Percentiles rank a stretch among this genome's conserved stretches.
Evolutionary conservation across 2,797 vertebrate species (phyloP).

Genomic region (Phrynocephalus guinanensis): DNA sequence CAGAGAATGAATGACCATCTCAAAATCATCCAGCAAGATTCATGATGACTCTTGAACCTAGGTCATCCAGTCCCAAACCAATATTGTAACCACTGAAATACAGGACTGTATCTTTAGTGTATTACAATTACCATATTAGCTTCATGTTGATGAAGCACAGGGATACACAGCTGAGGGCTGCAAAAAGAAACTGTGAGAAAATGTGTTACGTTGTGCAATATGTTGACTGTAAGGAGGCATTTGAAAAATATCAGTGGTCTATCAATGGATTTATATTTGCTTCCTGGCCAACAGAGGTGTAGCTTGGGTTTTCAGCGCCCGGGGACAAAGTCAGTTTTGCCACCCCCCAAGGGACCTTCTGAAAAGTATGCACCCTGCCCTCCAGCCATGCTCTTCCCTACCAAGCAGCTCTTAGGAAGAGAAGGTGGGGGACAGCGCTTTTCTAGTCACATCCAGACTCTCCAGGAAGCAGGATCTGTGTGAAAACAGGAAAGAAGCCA

Average conservation of each 20-base stretch:
- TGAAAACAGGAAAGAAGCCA: too few relatives aligned
- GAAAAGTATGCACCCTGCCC: too few relatives aligned
- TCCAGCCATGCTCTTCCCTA: too few relatives aligned
- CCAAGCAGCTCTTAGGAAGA: too few relatives aligned
- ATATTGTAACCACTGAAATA: neutral
- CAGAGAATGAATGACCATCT: neutral
- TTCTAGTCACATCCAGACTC: too few relatives aligned
- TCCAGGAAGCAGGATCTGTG: too few relatives aligned
- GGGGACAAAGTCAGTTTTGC: too few relatives aligned
- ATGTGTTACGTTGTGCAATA: too few relatives aligned
- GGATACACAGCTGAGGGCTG: neutral
- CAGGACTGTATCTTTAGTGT: neutral
- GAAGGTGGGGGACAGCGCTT: too few relatives aligned
- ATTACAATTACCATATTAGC: neutral
- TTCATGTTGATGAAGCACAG: neutral
- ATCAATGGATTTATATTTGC: conserved; percentile 41
- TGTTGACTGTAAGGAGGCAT: conserved; percentile 16
- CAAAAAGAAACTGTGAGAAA: neutral
- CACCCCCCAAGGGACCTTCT: too few relatives aligned
- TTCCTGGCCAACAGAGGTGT: conserved; percentile 28
- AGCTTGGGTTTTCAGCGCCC: too few relatives aligned
- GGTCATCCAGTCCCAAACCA: neutral
- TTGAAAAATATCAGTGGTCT: conserved; percentile 45
- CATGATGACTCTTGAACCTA: neutral
- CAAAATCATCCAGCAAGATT: neutral